Evolutionary conservation across 2,113 vertebrate species (phyloP).

Genomic region (Pseudopodoces humilis): DNA sequence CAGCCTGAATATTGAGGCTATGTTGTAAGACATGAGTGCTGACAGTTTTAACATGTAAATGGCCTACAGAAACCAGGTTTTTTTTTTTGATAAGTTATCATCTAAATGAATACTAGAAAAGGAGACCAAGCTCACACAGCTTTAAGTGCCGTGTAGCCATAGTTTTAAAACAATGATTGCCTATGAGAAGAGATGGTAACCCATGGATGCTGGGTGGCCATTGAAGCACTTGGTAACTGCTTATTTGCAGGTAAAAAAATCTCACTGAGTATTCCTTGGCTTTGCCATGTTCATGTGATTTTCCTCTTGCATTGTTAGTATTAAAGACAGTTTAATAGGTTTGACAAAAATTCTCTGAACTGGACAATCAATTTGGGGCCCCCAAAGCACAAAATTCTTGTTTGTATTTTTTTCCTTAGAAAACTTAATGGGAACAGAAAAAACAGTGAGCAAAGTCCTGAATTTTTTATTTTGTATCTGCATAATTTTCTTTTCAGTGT

Average conservation of each 20-base stretch:
- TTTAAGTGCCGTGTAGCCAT: not conserved
- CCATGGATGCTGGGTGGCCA: not conserved
- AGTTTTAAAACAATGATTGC: not conserved
- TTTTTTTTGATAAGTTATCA: not conserved
- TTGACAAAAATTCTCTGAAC: conserved; percentile 4
- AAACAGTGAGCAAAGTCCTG: not conserved
- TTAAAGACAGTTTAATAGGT: not conserved
- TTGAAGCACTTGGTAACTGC: not conserved
- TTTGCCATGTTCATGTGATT: not conserved
- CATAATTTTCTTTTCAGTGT: not conserved
- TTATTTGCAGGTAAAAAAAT: not conserved
- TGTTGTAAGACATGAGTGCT: not conserved
- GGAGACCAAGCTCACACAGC: too few species aligned
- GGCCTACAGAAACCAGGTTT: not conserved
- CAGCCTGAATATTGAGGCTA: not conserved
- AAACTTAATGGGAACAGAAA: not conserved
- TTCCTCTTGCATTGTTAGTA: not conserved
- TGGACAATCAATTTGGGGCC: not conserved
- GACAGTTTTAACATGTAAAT: not conserved
- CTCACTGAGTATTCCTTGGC: not conserved
- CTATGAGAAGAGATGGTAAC: not conserved
- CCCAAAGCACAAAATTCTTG: not conserved
- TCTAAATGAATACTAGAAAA: not conserved
- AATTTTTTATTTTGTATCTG: not conserved
- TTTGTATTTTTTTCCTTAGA: not conserved